These are phyloP conservation scores for Peromyscus attwateri DNA, from an alignment of 2,797 vertebrate species.

Conservation along the genomic window DNA sequence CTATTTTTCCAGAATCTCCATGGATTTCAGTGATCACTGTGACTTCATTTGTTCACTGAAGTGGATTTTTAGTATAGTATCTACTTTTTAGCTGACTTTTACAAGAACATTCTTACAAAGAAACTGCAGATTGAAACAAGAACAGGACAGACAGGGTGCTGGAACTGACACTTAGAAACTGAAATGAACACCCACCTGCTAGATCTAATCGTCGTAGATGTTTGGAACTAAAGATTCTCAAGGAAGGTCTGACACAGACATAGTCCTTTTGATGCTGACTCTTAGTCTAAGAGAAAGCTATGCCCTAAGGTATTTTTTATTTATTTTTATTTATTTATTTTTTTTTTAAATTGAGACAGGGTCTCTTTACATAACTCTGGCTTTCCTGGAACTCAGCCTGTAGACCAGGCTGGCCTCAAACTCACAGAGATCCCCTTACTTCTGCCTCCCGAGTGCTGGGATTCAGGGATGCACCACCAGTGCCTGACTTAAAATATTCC, in stretches of 20 bases:
- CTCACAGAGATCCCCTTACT: neutral
- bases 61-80: conserved; percentile 3
- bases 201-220: neutral
- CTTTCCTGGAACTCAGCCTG: neutral
- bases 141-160: neutral
- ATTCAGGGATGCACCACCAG: neutral
- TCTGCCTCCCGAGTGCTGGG: neutral
- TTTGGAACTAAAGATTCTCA: neutral
- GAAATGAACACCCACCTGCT: neutral
- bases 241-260: neutral
- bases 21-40: neutral
- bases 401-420: neutral
- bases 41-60: neutral
- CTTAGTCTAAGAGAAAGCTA: neutral
- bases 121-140: neutral
- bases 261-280: neutral
- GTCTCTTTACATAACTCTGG: neutral
- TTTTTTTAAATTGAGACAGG: neutral
- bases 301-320: neutral
- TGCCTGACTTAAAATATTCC: neutral
- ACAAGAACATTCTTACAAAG: conserved; percentile 1
- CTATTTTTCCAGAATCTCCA: neutral
- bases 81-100: neutral
- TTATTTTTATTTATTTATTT: neutral
- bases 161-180: neutral